Evolutionary conservation across 2,888 invertebrate species (phyloP).

Genomic region (Trissolcus brochymenae): DNA sequence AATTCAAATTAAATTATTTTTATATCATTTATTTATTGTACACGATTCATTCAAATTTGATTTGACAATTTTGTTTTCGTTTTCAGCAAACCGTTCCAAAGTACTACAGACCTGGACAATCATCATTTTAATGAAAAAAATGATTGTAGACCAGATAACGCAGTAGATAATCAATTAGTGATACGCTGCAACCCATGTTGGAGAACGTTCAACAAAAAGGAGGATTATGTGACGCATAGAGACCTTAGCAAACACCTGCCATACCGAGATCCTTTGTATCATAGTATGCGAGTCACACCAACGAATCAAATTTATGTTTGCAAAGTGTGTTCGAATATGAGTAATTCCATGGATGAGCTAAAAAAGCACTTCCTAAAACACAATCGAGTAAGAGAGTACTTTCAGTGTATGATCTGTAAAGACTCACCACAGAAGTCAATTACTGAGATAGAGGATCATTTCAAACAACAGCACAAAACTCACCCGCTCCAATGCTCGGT

Average conservation of each 20-base stretch:
- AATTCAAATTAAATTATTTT: background rate
- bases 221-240: background rate
- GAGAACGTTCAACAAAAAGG: background rate
- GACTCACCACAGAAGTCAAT: background rate
- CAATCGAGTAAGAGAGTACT: background rate
- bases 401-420: constrained; percentile 2
- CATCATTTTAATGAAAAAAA: background rate
- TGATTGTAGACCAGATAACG: background rate
- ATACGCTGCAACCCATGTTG: constrained; percentile 13
- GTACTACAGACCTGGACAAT: background rate
- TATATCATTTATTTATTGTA: no score
- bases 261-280: background rate
- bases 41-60: no score
- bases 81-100: background rate
- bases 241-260: background rate
- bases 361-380: constrained; percentile 15
- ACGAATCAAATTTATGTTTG: background rate
- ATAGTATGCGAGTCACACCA: background rate
- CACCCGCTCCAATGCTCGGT: no score
- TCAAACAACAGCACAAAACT: background rate
- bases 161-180: background rate
- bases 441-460: background rate
- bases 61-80: background rate
- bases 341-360: background rate
- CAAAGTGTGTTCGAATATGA: background rate